These are phyloP conservation scores for Coracias cyanogaster DNA, from an alignment of 2,797 vertebrate species.

Conservation along the genomic window DNA sequence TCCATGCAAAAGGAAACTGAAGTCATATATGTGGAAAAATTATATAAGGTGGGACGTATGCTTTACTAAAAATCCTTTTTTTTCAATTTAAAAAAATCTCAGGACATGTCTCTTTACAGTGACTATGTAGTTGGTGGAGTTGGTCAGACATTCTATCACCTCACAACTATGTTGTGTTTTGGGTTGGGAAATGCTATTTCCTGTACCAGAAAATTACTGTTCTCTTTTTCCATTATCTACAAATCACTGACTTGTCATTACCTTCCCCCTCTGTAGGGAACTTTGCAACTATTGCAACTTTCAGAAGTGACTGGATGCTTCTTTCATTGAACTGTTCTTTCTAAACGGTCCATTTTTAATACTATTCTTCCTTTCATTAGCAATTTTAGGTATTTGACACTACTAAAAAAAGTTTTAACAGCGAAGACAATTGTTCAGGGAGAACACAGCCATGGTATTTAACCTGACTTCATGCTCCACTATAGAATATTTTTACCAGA, in stretches of 20 bases:
- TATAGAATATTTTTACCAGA: slow-evolving; percentile 8
- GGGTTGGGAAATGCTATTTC: not conserved
- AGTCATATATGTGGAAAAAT: not conserved
- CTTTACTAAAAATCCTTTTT: not conserved
- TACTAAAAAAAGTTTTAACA: not conserved
- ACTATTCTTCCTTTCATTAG: not conserved
- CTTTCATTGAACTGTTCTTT: not conserved
- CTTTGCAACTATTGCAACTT: not conserved
- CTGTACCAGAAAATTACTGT: not conserved
- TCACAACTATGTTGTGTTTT: not conserved
- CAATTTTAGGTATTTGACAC: not conserved
- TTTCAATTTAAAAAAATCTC: not conserved
- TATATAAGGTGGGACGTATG: not conserved
- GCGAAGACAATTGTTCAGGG: not conserved
- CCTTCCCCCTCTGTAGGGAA: not conserved
- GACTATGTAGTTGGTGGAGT: not conserved
- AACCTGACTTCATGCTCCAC: not conserved
- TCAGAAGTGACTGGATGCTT: not conserved
- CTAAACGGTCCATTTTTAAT: not conserved
- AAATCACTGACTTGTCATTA: not conserved
- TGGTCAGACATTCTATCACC: not conserved
- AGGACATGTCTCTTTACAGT: not conserved
- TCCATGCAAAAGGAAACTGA: not conserved
- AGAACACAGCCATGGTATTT: not conserved
- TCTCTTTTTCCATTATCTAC: not conserved